Evolutionary conservation across 2,888 invertebrate species (phyloP).

Genomic region (Melanostoma scalare): DNA sequence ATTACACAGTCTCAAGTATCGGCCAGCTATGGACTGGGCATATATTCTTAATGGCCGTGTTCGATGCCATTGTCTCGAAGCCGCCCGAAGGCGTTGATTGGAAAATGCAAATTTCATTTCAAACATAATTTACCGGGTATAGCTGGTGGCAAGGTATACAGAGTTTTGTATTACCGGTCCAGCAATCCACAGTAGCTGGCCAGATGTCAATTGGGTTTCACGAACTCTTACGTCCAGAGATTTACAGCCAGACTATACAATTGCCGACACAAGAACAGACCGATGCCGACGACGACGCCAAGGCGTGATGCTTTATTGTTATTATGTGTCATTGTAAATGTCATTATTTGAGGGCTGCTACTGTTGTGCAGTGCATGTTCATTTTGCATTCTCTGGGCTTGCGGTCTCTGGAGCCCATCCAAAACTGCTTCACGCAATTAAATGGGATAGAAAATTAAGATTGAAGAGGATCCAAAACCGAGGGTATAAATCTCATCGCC

Average conservation of each 20-base stretch:
- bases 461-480: constrained; percentile 70
- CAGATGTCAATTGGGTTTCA: constrained; percentile 68
- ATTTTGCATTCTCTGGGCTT: background rate
- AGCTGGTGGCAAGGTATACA: constrained; percentile 52
- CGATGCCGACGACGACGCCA: constrained; percentile 26
- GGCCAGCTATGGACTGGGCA: constrained; percentile 19
- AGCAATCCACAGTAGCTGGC: constrained; percentile 79
- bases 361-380: constrained; percentile 1
- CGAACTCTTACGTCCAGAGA: constrained; percentile 58
- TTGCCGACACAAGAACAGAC: background rate
- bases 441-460: constrained; percentile 72
- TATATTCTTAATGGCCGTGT: constrained; percentile 49
- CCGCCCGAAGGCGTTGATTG: constrained; percentile 81
- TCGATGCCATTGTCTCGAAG: constrained; percentile 65
- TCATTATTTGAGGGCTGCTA: constrained; percentile 64
- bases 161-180: constrained; percentile 36
- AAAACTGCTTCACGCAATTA: constrained; percentile 50
- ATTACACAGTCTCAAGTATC: constrained; percentile 65
- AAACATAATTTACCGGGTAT: constrained; percentile 68
- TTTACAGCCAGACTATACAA: constrained; percentile 36
- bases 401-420: constrained; percentile 37
- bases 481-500: constrained; percentile 68
- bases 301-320: constrained; percentile 63
- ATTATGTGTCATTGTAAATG: constrained; percentile 72
- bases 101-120: constrained; percentile 79